phyloP scores from a whole-genome alignment of 2,888 invertebrate species.

The Scrobipalpa atriplicella region DNA sequence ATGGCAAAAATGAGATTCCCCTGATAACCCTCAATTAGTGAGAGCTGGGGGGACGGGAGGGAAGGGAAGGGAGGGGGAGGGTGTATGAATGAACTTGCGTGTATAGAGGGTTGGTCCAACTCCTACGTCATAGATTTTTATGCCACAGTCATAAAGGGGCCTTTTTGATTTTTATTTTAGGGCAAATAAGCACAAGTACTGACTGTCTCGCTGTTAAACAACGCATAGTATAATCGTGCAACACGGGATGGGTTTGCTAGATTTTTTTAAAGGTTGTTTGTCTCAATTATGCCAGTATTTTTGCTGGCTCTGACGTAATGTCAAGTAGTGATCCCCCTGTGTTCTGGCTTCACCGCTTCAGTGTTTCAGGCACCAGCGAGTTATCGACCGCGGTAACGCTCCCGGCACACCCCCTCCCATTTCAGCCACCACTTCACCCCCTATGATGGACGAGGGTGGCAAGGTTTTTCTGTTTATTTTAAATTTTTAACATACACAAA shows the following conservation, averaged over 20 bases:
- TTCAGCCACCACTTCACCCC: neutral
- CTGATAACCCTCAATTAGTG: neutral
- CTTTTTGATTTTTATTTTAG: too few relatives aligned
- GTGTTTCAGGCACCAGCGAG: neutral
- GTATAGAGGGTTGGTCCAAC: neutral
- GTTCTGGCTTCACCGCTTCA: neutral
- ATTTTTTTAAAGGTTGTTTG: too few relatives aligned
- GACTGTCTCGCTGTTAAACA: too few relatives aligned
- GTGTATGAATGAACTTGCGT: conserved; percentile 14
- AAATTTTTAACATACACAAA: too few relatives aligned
- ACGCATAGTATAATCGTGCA: too few relatives aligned
- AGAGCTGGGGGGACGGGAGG: neutral
- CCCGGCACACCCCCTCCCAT: neutral
- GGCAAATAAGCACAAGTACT: too few relatives aligned
- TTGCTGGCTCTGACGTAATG: too few relatives aligned
- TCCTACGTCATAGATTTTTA: neutral
- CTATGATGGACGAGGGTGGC: neutral
- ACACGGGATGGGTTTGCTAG: too few relatives aligned
- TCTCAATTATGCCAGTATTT: too few relatives aligned
- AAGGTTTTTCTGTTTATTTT: neutral
- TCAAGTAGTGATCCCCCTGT: neutral
- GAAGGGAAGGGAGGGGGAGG: neutral
- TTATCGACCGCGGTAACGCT: conserved; percentile 9
- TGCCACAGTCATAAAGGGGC: neutral
- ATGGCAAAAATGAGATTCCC: conserved; percentile 9